Evolutionary conservation across 1,140 invertebrate species (phyloP).

Genomic region (Brachionus manjavacas): DNA sequence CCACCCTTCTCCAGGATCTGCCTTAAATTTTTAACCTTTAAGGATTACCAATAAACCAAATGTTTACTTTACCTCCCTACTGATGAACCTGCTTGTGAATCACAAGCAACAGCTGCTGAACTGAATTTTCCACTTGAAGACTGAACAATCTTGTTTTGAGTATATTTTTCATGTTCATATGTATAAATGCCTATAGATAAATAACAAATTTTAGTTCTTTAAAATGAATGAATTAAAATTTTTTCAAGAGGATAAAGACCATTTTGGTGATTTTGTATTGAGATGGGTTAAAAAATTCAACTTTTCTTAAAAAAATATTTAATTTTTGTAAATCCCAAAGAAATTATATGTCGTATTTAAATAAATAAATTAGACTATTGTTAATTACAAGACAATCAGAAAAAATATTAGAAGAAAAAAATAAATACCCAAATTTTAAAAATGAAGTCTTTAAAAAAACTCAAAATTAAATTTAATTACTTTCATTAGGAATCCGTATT

Average conservation of each 20-base stretch:
- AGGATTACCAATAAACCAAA: too few species aligned
- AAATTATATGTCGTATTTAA: too few species aligned
- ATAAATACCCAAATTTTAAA: too few species aligned
- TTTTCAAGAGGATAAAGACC: too few species aligned
- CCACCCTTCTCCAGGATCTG: slow-evolving; percentile 57
- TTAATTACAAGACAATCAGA: too few species aligned
- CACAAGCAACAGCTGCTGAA: slow-evolving; percentile 11
- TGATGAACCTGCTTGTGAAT: background rate
- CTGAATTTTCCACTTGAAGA: background rate
- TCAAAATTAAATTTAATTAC: background rate
- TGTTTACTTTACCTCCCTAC: background rate
- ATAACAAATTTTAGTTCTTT: background rate
- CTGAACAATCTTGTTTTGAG: background rate
- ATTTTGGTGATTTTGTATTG: too few species aligned
- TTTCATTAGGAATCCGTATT: background rate
- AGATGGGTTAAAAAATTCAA: too few species aligned
- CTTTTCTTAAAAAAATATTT: too few species aligned
- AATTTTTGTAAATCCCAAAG: too few species aligned
- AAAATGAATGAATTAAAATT: too few species aligned
- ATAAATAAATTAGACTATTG: too few species aligned
- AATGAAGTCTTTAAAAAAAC: background rate
- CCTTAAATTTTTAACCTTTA: background rate
- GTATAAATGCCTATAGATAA: slow-evolving; percentile 14
- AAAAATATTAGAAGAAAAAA: too few species aligned
- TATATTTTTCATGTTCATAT: slow-evolving; percentile 43